Evolutionary conservation across 1,140 invertebrate genomes (phyloP), one percentile per base, ranked within the genome.

Genomic region (Phortica variegata): DNA sequence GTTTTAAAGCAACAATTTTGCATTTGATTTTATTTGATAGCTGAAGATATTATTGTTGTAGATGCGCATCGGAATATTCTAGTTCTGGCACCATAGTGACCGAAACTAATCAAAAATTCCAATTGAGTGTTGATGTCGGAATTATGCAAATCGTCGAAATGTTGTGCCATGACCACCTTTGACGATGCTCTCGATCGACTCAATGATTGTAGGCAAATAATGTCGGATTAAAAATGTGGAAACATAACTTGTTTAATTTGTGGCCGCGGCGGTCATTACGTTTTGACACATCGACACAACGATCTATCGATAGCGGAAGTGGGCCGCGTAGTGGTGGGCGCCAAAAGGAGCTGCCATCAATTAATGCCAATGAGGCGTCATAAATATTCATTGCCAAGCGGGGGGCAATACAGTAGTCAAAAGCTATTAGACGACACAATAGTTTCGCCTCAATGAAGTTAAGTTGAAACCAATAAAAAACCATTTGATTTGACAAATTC

Each of bases 131-230:
- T 56, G 52, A 48, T 48, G 49, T 18, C 36, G n/a, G 36, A 32
- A 17, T 31, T 56, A 56, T 56, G 54, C 19, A 26, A 56, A 56
- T 56, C 29, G 3, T 20, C 29, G 32, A n/a, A n/a, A n/a, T n/a
- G n/a, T n/a, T n/a, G 15, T 13, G 43, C 36, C 36, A 36, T 36
- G 23, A 43, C 29, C 13, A 39, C 52, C 52, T 54, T 55, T 47
- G 43, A 47, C 39, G 34, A 37, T 32, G 52, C n/a, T n/a, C n/a
- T n/a, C n/a, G n/a, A n/a, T n/a, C n/a, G n/a, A n/a, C 23, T 26
- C 53, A 49, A 55, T 40, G 49, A 44, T 45, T 45, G 50, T 46
- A n/a, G 29, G 17, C 37, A 41, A 52, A 53, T 56, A 53, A 56
- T 51, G 54, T 56, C 54, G 53, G 51, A 50, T 56, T 46, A 53